Evolutionary conservation across 2,113 vertebrate species (phyloP), one percentile per base, ranked within the genome.

Genomic region (Bos indicus): DNA sequence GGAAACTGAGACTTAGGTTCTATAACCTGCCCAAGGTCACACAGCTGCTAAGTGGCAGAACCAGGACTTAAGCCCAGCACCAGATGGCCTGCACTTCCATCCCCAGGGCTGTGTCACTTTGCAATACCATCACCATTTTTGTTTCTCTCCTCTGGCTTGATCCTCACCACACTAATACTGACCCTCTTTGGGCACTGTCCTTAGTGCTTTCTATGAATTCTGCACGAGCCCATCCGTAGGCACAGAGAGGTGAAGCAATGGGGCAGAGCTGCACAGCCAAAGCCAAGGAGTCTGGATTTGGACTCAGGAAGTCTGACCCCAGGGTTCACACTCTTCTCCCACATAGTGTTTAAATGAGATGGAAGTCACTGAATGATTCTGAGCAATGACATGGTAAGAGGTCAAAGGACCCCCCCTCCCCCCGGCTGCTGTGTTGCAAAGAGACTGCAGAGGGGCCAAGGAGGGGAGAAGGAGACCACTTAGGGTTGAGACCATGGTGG

Each of bases 191-290:
- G 9, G 16, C 33, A 2, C 40, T 1, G 56, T 23, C 25, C 9
- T 46, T 13, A 56, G 77, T 10, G 26, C n/a, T 85, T 85, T 33
- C 46, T 7, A 2, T 21, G 33, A 77, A 14, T 17, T 36, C 56
- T n/a, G 43, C 1, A 19, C 0, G 16, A 60, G 40, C 15, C 60
- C 23, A 7, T 8, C 28, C 1, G 3, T 0, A 33, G 59, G 40
- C 52, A 82, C 90, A 92, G 77, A 92, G 30, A 56, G 7, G 48
- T 36, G 15, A 57, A 52, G 26, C 11, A 30, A 46, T 12, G 6
- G 25, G 46, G 30, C 17, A 60, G 16, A 74, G 51, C 17, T 82
- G 48, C 60, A 51, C 0, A 56, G 85, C 3, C 85, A 14, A 33
- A 9, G 15, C 64, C 4, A 16, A 56, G 16, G 28, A 64, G 19